These are phyloP conservation scores for Cheilosia urbana DNA, from an alignment of 2,888 invertebrate species.

Conservation along the genomic window DNA sequence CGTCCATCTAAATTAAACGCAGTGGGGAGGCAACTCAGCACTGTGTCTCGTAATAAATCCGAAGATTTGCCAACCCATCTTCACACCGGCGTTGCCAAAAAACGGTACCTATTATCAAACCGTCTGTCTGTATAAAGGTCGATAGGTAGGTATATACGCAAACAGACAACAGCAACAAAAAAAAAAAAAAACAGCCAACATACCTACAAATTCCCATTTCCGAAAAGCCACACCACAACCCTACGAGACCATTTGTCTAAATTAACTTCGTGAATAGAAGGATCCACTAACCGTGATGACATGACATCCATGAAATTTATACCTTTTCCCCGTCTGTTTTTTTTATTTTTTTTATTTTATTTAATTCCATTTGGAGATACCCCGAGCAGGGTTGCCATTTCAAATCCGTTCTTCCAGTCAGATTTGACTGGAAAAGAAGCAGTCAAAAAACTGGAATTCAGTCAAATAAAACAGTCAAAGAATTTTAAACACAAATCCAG, in stretches of 20 bases:
- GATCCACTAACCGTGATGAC: slow-evolving; percentile 30
- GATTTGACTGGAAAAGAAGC: too few species aligned
- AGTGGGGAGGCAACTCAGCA: slow-evolving; percentile 17
- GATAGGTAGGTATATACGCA: background rate
- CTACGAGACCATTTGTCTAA: slow-evolving; percentile 56
- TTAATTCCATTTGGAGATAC: slow-evolving; percentile 50
- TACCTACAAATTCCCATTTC: background rate
- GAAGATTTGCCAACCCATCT: slow-evolving; percentile 33
- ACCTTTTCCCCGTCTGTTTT: slow-evolving; percentile 8
- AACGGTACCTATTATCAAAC: background rate
- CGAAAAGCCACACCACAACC: slow-evolving; percentile 12
- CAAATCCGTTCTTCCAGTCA: too few species aligned
- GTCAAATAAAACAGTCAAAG: too few species aligned
- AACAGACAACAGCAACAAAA: background rate
- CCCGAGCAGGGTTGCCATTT: too few species aligned
- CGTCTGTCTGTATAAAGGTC: background rate
- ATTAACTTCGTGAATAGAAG: slow-evolving; percentile 47
- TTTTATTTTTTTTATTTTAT: slow-evolving; percentile 26
- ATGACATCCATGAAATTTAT: slow-evolving; percentile 49
- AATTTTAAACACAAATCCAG: too few species aligned
- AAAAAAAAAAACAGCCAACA: background rate
- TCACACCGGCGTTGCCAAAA: slow-evolving; percentile 9
- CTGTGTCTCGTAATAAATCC: slow-evolving; percentile 52
- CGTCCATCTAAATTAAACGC: slow-evolving; percentile 50
- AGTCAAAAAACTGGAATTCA: too few species aligned